Evolutionary conservation across 2,113 vertebrate genomes (phyloP).

Genomic region (Eclectus roratus): DNA sequence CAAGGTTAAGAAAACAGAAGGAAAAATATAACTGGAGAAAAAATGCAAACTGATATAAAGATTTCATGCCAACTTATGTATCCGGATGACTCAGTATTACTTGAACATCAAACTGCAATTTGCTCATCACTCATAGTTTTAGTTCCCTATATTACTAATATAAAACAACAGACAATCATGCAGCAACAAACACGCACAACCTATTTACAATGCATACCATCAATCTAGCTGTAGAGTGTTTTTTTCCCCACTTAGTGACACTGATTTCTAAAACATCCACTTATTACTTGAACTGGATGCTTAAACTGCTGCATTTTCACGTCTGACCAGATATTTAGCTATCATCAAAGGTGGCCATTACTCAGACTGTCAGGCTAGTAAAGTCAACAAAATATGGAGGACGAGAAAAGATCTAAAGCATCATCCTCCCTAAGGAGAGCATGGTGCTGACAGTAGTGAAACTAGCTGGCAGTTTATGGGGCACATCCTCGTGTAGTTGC

Average conservation of each 20-base stretch:
- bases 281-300: background rate
- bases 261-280: background rate
- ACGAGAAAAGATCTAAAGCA: background rate
- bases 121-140: background rate
- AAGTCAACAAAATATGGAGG: background rate
- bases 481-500: background rate
- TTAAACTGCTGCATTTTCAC: background rate
- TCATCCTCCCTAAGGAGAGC: background rate
- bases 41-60: background rate
- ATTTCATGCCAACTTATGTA: background rate
- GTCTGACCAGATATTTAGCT: background rate
- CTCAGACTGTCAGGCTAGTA: background rate
- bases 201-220: background rate
- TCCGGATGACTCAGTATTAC: background rate
- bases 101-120: background rate
- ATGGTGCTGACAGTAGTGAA: background rate
- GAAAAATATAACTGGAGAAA: background rate
- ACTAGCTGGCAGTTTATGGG: background rate
- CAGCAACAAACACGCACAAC: background rate
- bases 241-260: background rate
- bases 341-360: background rate
- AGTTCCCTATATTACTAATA: background rate
- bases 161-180: background rate
- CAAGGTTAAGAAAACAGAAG: background rate
- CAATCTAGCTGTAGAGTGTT: background rate